Evolutionary conservation across 1,140 invertebrate genomes (phyloP).

Genomic region (Helicoverpa armigera): DNA sequence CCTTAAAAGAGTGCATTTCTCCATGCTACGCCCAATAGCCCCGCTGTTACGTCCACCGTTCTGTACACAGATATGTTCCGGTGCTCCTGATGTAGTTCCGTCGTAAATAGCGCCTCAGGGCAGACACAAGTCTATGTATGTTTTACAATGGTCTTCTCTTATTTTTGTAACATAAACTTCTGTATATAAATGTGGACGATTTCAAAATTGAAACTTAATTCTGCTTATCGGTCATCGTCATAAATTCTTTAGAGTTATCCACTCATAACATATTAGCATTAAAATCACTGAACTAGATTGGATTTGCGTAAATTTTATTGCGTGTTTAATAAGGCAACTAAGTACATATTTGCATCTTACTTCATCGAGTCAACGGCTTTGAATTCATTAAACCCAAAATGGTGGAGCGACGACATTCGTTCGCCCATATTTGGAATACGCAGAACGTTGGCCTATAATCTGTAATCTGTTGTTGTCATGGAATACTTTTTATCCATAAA

Average conservation of each 20-base stretch:
- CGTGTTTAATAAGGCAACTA: conserved; percentile 28
- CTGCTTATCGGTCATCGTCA: background rate
- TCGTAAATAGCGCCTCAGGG: conserved; percentile 35
- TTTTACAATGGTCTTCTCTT: background rate
- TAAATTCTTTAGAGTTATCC: conserved; percentile 22
- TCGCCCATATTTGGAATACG: conserved; percentile 51
- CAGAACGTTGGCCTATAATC: conserved; percentile 48
- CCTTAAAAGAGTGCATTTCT: conserved; percentile 58
- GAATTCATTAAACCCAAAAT: conserved; percentile 51
- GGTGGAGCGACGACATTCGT: conserved; percentile 45
- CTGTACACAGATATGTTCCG: conserved; percentile 52
- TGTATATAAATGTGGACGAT: background rate
- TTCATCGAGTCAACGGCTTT: conserved; percentile 49
- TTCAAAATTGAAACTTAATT: background rate
- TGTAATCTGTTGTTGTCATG: conserved; percentile 48
- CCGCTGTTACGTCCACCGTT: conserved; percentile 47
- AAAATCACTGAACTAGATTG: conserved; percentile 41
- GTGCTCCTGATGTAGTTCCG: conserved; percentile 54
- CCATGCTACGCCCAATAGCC: conserved; percentile 50
- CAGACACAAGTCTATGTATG: background rate
- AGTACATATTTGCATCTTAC: conserved; percentile 47
- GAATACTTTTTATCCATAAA: conserved; percentile 43
- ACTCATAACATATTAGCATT: conserved; percentile 6
- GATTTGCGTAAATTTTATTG: conserved; percentile 46
- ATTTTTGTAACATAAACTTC: background rate